Conservation (phyloP, 2,888 invertebrate species). For the Alsophila aescularia region DNA sequence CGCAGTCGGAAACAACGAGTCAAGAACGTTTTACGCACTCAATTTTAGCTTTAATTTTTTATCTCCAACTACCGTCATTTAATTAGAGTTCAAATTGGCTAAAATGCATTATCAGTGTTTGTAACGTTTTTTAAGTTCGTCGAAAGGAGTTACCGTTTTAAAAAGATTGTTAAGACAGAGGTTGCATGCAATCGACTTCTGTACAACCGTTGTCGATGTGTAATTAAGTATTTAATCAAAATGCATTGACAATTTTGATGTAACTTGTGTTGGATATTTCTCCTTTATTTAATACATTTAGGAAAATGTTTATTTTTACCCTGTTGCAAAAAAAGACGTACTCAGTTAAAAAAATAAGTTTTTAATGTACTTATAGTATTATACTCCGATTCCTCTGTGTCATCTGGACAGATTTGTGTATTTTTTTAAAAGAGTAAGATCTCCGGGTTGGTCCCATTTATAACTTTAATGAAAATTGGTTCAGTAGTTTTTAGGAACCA, state of each 20-base stretch:
- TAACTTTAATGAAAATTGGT: no score
- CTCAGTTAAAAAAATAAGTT: no score
- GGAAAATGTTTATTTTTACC: no score
- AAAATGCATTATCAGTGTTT: constrained; percentile 20
- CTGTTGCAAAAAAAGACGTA: no score
- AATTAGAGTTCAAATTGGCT: constrained; percentile 40
- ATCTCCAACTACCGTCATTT: constrained; percentile 33
- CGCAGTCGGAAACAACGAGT: constrained; percentile 44
- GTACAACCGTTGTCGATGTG: constrained; percentile 35
- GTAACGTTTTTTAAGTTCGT: constrained; percentile 34
- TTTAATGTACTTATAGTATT: no score
- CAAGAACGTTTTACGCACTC: constrained; percentile 52
- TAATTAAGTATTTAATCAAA: constrained; percentile 31
- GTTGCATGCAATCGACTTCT: constrained; percentile 42
- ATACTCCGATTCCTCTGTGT: no score
- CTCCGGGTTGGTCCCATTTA: no score
- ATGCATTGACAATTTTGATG: constrained; percentile 20
- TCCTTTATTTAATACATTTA: no score
- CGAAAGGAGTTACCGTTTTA: constrained; percentile 52
- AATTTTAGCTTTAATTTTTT: constrained; percentile 51
- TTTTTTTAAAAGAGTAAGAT: no score
- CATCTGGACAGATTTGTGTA: no score
- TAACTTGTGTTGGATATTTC: background rate
- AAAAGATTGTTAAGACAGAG: constrained; percentile 46
- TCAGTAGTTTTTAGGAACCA: no score